Base-by-base conservation (phyloP, 2,888 invertebrate species). In the Clistopyga incitator region DNA sequence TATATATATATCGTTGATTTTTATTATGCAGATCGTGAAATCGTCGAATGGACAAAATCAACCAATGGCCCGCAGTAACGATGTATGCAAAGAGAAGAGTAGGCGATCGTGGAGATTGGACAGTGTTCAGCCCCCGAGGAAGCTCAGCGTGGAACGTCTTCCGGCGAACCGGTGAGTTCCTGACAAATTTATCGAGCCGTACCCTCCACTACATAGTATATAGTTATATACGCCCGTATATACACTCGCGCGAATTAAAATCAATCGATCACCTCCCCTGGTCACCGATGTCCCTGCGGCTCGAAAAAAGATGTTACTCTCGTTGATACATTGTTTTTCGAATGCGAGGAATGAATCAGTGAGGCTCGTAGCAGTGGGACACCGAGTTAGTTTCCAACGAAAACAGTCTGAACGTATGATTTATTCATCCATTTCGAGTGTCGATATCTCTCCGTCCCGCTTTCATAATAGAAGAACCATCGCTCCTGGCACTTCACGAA, bases 141-240 rank as follows among this genome's bases (percentile, higher is more conserved):
- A 78, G 34, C 67, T 82, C 71, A 81, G 77, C 72, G 23, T 77
- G 50, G 78, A 78, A 23, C 77, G 78, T 59, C 78, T 78, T 68
- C 82, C 82, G 42, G 59, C 72, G 20, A 74, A 59, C 42, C 82
- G 78, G 82, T 78, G 67, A 67, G 67, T 45, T 45, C 25, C 45
- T 23, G 15, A 47, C 8, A 67, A 23, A 67, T 45, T 67, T 67
- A 67, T 47, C 20, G 38, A 38, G 38, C 13, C 64, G 38, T 18
- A 20, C 18, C 61, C 29, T 29, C 13, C 34, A 34, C 59, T n/a
- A 29, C 59, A 2, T 29, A 29, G 4, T 29, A 29, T 29, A 29
- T 29, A 25, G 29, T 10, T 13, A 11, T n/a, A n/a, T 11, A 34
- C 18, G 10, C 6, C 20, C 3, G 65, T 18, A 8, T 65, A 23